These are phyloP conservation scores for Cyclina sinensis DNA, from an alignment of 1,140 invertebrate species.

Conservation along the genomic window DNA sequence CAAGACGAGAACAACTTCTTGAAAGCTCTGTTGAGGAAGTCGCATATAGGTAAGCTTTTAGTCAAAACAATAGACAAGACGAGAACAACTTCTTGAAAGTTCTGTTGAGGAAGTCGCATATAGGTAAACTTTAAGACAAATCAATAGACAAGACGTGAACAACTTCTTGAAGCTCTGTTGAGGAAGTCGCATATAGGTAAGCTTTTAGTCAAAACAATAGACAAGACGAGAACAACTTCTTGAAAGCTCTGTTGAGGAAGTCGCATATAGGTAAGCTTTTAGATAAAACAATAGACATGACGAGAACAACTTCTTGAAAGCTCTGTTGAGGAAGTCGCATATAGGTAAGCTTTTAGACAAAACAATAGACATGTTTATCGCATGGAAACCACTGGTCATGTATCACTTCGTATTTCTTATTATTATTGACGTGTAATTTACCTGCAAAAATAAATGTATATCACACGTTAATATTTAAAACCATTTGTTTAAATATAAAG, in stretches of 20 bases:
- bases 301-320: neutral
- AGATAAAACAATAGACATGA: neutral
- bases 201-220: neutral
- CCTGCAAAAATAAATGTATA: too few relatives aligned
- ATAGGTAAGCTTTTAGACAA: neutral
- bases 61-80: neutral
- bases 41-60: neutral
- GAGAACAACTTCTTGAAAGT: neutral
- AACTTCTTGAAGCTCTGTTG: too few relatives aligned
- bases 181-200: neutral
- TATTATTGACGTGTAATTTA: too few relatives aligned
- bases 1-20: neutral
- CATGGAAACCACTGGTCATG: too few relatives aligned
- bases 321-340: neutral
- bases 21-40: neutral
- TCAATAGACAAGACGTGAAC: too few relatives aligned
- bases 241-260: neutral
- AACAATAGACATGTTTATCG: neutral
- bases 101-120: neutral
- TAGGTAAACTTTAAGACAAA: too few relatives aligned
- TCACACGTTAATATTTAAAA: too few relatives aligned
- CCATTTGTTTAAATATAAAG: too few relatives aligned
- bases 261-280: neutral
- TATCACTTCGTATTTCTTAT: too few relatives aligned
- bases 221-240: neutral